Evolutionary conservation across 2,888 invertebrate species (phyloP), one percentile per base, ranked within the genome.

Genomic region (Pandemis cinnamomeana): DNA sequence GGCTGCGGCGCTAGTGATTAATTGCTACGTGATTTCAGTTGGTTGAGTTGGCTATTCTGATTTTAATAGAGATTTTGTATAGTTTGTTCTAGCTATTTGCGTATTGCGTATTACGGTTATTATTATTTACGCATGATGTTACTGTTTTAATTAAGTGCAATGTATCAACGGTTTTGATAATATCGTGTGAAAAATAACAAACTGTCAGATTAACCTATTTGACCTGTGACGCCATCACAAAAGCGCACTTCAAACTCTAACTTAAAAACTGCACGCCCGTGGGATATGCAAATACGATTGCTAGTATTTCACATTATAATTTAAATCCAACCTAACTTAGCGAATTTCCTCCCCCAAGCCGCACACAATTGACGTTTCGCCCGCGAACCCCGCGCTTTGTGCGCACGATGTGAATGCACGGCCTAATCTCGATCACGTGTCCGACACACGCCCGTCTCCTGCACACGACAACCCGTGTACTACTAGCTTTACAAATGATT

Each of bases 241-340:
- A 72, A 67, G 66, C 76, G 76, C 77, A 76, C 78, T 80, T 76
- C 74, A 79, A 81, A 81, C 58, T 77, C 77, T 78, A 80, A 79
- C 72, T 72, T 67, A 76, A 80, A 79, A 69, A 20, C 42, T 61
- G 61, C 48, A 62, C 46, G 66, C 81, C 79, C 93, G 93, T 93
- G 93, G 92, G 94, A 94, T 92, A 92, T 93, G 92, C 91, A 93
- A 93, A 93, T 93, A 93, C 86, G 85, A 86, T 83, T 83, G 84
- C 84, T 84, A 87, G 86, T 79, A 85, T 88, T 88, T 86, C 89
- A 88, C 86, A 90, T 93, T 91, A 92, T 92, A 93, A 93, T 92
- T 93, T 84, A 89, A 92, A 93, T 90, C 89, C 87, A 84, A 92
- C 92, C 93, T 84, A 91, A 90, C 92, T 92, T 91, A 88, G 89